Base-by-base conservation (phyloP, 35 echinoderm and acorn worm genomes). In the Patiria miniata region DNA sequence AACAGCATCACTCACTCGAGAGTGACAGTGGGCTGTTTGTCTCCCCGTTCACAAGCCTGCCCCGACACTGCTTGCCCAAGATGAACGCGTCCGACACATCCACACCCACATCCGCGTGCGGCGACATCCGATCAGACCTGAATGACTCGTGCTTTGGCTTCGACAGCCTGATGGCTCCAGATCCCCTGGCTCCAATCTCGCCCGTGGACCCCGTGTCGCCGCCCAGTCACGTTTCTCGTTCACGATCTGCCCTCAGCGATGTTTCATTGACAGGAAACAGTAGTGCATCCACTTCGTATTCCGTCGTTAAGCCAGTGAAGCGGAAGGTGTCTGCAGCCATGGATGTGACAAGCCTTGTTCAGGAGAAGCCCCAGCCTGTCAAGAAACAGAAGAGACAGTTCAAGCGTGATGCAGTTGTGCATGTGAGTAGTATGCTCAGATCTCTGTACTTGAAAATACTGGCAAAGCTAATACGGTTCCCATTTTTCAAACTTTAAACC, bases 81-180 rank as follows among this genome's bases (percentile, higher is more conserved):
- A 59, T 90, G n/a, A 81, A 90, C 22, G 80, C 88, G 8, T 90
- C 88, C 5, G 88, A 90, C 39, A 90, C 88, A 14, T 90, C 88
- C 39, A 90, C 88, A 51, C 88, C 88, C 12, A 80, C 82, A 17
- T 90, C 88, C 9, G 57, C 55, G 8, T 59, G 8, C 5, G 83
- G 81, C 36, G 88, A 84, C 37, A 59, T 51, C 22, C 61, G 76
- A 55, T 83, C 88, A 0, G 88, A 90, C 52, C 65, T 90, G 30
- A 90, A 90, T 73, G 88, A 90, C 81, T 83, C 88, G 39, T 78
- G 77, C 23, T 90, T 90, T 55, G 88, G 88, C 23, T 90, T 90
- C 54, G 88, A 84, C 17, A 26, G 26, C 44, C 81, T 90, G 26
- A 39, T 79, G 3, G 38, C 80, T 15, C 88, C 57, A 12, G 33